Base-by-base conservation (phyloP, 1,140 invertebrate genomes). In the Camponotus pennsylvanicus region DNA sequence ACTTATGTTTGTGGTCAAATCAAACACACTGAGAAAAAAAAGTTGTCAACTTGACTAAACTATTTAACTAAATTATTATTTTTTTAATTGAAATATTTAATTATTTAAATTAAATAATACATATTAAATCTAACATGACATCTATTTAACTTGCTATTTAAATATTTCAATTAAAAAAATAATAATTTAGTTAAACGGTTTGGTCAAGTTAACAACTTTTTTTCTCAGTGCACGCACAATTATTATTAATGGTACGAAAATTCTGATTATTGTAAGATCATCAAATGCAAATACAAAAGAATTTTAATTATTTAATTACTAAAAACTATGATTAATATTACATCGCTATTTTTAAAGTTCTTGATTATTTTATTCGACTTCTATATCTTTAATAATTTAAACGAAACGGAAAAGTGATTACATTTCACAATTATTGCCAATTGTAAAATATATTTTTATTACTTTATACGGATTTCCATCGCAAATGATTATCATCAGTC, bases 401-500 rank as follows among this genome's bases (percentile, higher is more conserved):
- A 27, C 9, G 9, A 9, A n/a, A n/a, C 2, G 27, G 13, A 27
- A 27, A 27, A 15, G 8, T 5, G 9, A 18, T 13, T n/a, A 34
- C 37, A 13, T 45, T 32, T n/a, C 42, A 27, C 27, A 13, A 40
- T 75, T 9, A 13, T 70, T 3, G 45, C 45, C 32, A 27, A 80
- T n/a, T n/a, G 13, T 21, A 15, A 21, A 42, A 80, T 42, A 70
- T 52, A 18, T 52, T 57, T 45, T 57, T 55, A 45, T 57, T 55
- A 45, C 27, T 57, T 42, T 18, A n/a, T 21, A 9, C 66, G 6
- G 21, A 70, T 67, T 55, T 80, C 27, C 40, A 21, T n/a, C 13
- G 8, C n/a, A 15, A 71, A 27, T 70, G 13, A 70, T 80, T 80
- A 71, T 18, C 34, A 71, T 42, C 37, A 11, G 40, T 57, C 52